Evolutionary conservation across 2,113 vertebrate species (phyloP), one percentile per base, ranked within the genome.

Genomic region (Poecile atricapillus): DNA sequence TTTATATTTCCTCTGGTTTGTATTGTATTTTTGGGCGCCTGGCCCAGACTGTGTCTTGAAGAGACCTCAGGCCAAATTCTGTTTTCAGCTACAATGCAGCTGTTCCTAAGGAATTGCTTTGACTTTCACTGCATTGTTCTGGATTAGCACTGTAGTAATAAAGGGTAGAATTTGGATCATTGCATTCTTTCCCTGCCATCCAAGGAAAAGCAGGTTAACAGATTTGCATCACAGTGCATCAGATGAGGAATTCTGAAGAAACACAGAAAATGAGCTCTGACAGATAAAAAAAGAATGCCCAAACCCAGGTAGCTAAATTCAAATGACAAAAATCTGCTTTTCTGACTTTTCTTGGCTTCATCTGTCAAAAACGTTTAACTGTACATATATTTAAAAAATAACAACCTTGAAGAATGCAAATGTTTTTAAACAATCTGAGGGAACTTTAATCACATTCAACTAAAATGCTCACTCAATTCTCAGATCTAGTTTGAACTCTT

Each of bases 401-500:
- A 91, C 64, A 53, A 56, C 44, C 46, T 64, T 62, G 77, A 93
- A 94, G 24, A 88, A 77, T 24, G 13, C 78, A 87, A 95, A 88
- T 37, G 17, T 62, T 93, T 95, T 94, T 80, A 95, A 88, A 85
- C 47, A 71, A 44, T 91, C 79, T 30, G 2, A 21, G 21, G 53
- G 37, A 96, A 90, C 91, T 96, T 95, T 74, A 95, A 97, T 93
- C 53, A 69, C 56, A 95, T 93, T 95, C 80, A 93, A 83, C 78
- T 63, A 58, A 96, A 97, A 87, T 30, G 71, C 58, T 96, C 77
- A 84, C 70, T 83, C 75, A 96, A 33, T 91, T 90, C 96, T 97
- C 86, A 96, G 74, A 90, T 92, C 82, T 81, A 93, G 95, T 90
- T 84, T 90, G 96, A 95, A 90, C 79, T 79, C 95, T 97, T 95